Evolutionary conservation across 2,113 vertebrate species (phyloP), one percentile per base, ranked within the genome.

Genomic region (Thunnus maccoyii): DNA sequence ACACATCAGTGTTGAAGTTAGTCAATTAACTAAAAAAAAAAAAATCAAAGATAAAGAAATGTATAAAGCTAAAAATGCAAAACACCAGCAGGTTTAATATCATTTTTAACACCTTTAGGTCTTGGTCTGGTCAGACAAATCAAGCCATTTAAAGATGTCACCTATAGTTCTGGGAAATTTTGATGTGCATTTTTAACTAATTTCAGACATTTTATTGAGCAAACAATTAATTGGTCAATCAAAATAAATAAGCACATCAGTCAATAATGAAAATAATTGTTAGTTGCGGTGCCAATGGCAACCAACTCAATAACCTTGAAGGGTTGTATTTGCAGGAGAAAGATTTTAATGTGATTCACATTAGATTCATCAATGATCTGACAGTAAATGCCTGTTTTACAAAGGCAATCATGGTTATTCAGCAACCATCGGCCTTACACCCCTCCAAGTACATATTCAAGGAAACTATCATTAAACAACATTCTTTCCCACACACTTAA

Each of bases 401-500:
- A 18, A 30, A 68, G 32, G 17, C 11, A 72, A 58, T 61, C 46
- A 54, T 36, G 1, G 15, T 30, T 58, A 27, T 65, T 72, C 64
- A 80, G 73, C 78, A 62, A 11, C 4, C 1, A 55, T n/a, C 32
- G n/a, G 48, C 27, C 61, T 54, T 7, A 52, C 67, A 60, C 11
- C 27, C 18, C 63, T 44, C 4, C 47, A 58, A 15, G 66, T 13
- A 48, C 20, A 64, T 27, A 66, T 55, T 30, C 25, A 67, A 72
- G 18, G 17, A 27, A 66, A 70, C 60, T 18, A 64, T 30, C 48
- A 55, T 20, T 8, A 82, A 83, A 80, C 46, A 57, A 82, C 54
- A 63, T 62, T 77, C 25, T 55, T 65, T 30, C 30, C 71, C 56
- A 65, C 58, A 15, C 72, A 76, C 56, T 64, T 84, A 52, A 50